Base-by-base conservation (phyloP, 1,140 invertebrate species). In the Drosophila persimilis region DNA sequence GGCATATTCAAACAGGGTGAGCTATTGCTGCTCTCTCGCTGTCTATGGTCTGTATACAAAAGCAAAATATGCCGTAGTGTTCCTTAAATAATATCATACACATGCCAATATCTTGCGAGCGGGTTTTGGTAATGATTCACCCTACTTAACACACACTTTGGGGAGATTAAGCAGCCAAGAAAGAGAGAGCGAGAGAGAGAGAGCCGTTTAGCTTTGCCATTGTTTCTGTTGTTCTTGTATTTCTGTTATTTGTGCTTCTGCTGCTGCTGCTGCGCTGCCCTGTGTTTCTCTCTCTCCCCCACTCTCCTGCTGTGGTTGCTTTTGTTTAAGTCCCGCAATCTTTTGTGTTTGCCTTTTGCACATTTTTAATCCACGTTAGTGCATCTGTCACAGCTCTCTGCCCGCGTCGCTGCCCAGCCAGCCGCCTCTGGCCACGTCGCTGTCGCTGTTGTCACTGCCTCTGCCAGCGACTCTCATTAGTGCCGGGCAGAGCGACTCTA, bases 301-400 rank as follows among this genome's bases (percentile, higher is more conserved):
- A 39, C 35, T 39, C 35, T 13, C 35, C 35, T 13, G 35, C 17
- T 45, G 35, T 11, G 6, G 35, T 44, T 71, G 59, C 24, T 48
- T 57, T 64, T 71, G 62, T 52, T 53, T 54, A 41, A 60, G 47
- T 43, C 26, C 47, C 31, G 31, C 29, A 61, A 48, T 62, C 65
- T 69, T 70, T 73, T 67, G 52, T 73, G 46, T 62, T 41, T 73
- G 48, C 73, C 47, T 61, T 58, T 47, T 73, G 54, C 63, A 73
- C 50, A 63, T 53, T 77, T 73, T 74, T 69, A 77, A 77, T 77
- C 64, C 71, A 69, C 65, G 54, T 62, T 74, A 74, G 58, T 77
- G 73, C 73, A 77, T 77, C 73, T 77, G 73, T 73, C 73, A 73
- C 45, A 50, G 39, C 9, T 35, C 29, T 35, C 50, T 41, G 64